Percentiles rank a stretch among this genome's conserved stretches.
Evolutionary conservation across 2,888 invertebrate genomes (phyloP).

Genomic region (Dryobotodes eremita): DNA sequence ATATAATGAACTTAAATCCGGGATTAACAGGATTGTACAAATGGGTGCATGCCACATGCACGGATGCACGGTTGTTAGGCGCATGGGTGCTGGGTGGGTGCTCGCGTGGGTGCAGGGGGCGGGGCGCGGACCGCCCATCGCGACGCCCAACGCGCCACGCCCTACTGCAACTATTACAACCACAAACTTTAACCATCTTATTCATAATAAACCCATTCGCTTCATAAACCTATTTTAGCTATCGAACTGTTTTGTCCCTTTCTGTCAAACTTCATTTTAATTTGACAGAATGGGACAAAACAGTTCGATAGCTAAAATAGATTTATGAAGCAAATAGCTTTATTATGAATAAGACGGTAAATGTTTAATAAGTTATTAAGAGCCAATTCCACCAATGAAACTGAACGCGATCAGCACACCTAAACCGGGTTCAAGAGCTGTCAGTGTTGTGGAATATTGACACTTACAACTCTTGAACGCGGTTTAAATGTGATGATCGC

Average conservation of each 20-base stretch:
- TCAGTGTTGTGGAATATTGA: not conserved
- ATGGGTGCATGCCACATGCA: slow-evolving; percentile 6
- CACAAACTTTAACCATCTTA: slow-evolving; percentile 32
- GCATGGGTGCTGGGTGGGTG: slow-evolving; percentile 81
- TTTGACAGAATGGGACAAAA: too few species aligned
- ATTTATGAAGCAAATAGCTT: too few species aligned
- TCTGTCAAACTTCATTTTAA: too few species aligned
- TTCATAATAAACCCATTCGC: too few species aligned
- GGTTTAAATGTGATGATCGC: not conserved
- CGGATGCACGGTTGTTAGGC: slow-evolving; percentile 28
- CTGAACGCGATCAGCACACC: not conserved
- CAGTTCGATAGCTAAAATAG: too few species aligned
- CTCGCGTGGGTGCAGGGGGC: slow-evolving; percentile 84
- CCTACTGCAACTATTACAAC: slow-evolving; percentile 65
- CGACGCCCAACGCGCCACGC: slow-evolving; percentile 78
- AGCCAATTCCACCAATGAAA: not conserved
- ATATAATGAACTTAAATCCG: not conserved
- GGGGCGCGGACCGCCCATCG: slow-evolving; percentile 78
- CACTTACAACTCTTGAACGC: not conserved
- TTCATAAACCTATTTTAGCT: too few species aligned
- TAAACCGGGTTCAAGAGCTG: not conserved
- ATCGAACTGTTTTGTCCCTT: too few species aligned
- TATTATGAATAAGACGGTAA: too few species aligned
- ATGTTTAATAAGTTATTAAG: slow-evolving; percentile 2
- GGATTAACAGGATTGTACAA: not conserved